Evolutionary conservation across 92 coral and sea anemone genomes (phyloP), one percentile per base, ranked within the genome.

Genomic region (Paragorgia papillata): DNA sequence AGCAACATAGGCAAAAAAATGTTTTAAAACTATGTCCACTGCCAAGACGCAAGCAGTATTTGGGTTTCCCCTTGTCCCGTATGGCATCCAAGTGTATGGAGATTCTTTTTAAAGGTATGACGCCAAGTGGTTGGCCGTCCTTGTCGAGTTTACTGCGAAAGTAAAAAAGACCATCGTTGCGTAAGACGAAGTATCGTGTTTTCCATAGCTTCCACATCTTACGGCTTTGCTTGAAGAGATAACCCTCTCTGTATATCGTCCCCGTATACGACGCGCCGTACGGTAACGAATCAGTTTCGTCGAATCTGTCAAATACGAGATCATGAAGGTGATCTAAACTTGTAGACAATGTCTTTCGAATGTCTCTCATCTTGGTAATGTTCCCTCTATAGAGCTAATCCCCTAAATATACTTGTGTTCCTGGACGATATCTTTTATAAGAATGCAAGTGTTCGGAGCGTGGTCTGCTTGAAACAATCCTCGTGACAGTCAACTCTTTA

Each of bases 151-250:
- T 91, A 78, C 89, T 88, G 65, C 89, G 92, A 81, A 81, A 94
- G 58, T 94, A 94, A 56, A 88, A 80, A 33, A 94, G 65, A 7
- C 98, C 98, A 26, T 89, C 92, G 46, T 84, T 86, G 41, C 89
- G 90, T 21, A 94, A 89, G 28, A 94, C 91, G 57, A 94, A 94
- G 21, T 91, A 94, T 61, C 98, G 50, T 0, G 98, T 92, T 57
- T 94, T 94, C 98, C 98, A 94, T 4, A 91, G 87, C 69, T 91
- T 94, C 94, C 97, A 86, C 19, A 94, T 96, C 30, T 71, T 88
- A 66, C 96, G 83, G 69, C 98, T 94, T 69, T 94, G 98, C 62
- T 94, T 94, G 57, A 94, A 94, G 41, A 94, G 82, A 69, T 94
- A 94, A 13, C 98, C 98, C 62, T 94, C 98, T 53, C 81, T 84